Percentiles rank a stretch among this genome's conserved stretches.
Conservation (phyloP, 2,113 vertebrate species). For the Parotia lawesii region DNA sequence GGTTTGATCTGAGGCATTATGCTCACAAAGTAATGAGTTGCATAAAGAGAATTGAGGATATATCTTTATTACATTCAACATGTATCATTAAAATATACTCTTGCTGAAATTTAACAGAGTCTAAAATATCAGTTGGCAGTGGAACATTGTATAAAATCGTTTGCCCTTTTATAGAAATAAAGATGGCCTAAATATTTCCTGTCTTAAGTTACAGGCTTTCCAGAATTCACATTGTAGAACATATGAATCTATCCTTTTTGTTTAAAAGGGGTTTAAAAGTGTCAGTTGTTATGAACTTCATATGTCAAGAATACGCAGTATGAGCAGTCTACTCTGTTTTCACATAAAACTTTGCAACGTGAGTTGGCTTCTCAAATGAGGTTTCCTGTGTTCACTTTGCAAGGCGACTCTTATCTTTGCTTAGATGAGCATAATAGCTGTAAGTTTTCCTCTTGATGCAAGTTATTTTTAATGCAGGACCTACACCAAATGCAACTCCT, state of each 20-base stretch:
- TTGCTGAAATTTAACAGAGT: background rate
- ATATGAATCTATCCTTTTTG: background rate
- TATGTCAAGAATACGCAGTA: background rate
- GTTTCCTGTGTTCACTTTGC: background rate
- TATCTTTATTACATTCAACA: background rate
- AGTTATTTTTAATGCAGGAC: background rate
- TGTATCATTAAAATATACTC: background rate
- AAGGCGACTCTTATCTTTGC: background rate
- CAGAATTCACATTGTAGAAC: background rate
- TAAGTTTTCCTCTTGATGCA: background rate
- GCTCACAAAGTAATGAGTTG: background rate
- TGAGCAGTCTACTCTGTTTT: background rate
- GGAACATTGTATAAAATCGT: background rate
- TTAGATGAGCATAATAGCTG: background rate
- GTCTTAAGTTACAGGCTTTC: slow-evolving; percentile 1
- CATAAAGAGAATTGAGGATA: background rate
- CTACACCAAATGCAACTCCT: background rate
- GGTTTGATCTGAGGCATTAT: background rate
- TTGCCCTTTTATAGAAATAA: slow-evolving; percentile 18
- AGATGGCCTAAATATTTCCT: slow-evolving; percentile 28
- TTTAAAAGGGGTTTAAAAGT: slow-evolving; percentile 5
- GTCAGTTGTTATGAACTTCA: background rate
- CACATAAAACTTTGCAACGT: background rate
- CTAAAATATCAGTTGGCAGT: background rate
- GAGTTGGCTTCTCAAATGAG: background rate